phyloP scores from a whole-genome alignment of 2,888 invertebrate genomes.

The Dichetophora obliterata region DNA sequence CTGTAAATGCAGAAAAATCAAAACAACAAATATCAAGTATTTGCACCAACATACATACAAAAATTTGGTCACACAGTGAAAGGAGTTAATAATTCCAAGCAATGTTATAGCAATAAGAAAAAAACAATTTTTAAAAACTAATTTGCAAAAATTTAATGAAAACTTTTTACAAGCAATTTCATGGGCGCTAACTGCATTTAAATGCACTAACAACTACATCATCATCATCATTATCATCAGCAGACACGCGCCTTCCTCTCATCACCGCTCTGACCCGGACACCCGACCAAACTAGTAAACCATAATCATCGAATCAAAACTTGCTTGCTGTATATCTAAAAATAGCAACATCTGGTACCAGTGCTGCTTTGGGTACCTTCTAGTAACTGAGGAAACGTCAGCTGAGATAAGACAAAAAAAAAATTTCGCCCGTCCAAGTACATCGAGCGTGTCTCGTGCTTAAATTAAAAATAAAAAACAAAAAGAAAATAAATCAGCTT shows the following conservation, averaged over 20 bases:
- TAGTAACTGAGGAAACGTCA: constrained; percentile 45
- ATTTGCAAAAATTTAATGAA: constrained; percentile 7
- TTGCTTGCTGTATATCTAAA: constrained; percentile 42
- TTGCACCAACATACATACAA: not conserved
- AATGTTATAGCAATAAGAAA: not conserved
- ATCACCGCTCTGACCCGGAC: not conserved
- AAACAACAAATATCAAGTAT: constrained; percentile 3
- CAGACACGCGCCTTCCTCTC: not conserved
- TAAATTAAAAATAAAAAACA: not conserved
- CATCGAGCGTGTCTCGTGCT: constrained; percentile 26
- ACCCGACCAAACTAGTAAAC: not conserved
- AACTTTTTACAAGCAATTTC: constrained; percentile 35
- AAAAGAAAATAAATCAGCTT: not conserved
- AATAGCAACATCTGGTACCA: constrained; percentile 16
- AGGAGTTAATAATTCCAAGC: not conserved
- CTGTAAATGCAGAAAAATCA: constrained; percentile 33
- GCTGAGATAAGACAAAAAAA: not conserved
- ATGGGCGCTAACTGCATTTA: constrained; percentile 42
- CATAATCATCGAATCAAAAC: constrained; percentile 23
- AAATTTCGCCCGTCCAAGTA: constrained; percentile 44
- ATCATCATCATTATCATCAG: not conserved
- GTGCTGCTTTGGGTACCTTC: not conserved
- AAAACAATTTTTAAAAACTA: not conserved
- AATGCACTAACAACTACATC: not conserved
- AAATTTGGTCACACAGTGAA: not conserved